Base-by-base conservation (phyloP, 2,113 vertebrate genomes). In the Nicator chloris region DNA sequence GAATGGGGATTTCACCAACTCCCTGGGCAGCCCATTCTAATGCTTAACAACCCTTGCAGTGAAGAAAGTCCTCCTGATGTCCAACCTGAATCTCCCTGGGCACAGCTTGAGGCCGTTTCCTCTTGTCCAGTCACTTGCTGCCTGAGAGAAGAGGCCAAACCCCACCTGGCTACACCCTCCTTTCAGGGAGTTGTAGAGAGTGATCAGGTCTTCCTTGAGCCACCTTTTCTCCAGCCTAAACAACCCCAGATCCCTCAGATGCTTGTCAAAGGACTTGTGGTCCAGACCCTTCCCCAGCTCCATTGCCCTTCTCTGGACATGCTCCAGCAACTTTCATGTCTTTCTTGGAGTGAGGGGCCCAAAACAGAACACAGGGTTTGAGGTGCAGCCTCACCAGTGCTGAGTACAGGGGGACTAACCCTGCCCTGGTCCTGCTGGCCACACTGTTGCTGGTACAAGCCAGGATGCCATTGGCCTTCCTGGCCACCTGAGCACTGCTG, bases 321-420 rank as follows among this genome's bases (percentile, higher is more conserved):
- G 3, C 6, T 49, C 4, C 24, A 70, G 13, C 16, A 79, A 79
- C 4, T 2, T 40, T 3, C 1, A 3, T 15, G 16, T 35, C 57
- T 2, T 40, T 35, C 24, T 27, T 42, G 17, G 0, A 56, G 3
- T 42, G 26, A 56, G 19, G 1, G 14, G 5, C 7, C 4, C 20
- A 63, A 0, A 35, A 63, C 20, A 3, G 18, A 8, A 6, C 42
- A 44, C 13, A 16, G 15, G 27, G 37, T 24, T 42, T 64, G 18
- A 51, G 8, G 8, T 42, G 31, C 9, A 7, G 6, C 30, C 37
- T 18, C 37, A 22, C 17, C 59, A 51, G 23, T 6, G 4, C 20
- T 0, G 0, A 47, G 24, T 8, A 21, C 24, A 40, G 40, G 5
- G 15, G 7, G 3, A 31, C n/a, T 63, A 22, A 54, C 30, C 35